Percentiles rank a stretch among this genome's conserved stretches.
Conservation (phyloP, 2,888 invertebrate species). For the Himalopsyche tibetana region DNA sequence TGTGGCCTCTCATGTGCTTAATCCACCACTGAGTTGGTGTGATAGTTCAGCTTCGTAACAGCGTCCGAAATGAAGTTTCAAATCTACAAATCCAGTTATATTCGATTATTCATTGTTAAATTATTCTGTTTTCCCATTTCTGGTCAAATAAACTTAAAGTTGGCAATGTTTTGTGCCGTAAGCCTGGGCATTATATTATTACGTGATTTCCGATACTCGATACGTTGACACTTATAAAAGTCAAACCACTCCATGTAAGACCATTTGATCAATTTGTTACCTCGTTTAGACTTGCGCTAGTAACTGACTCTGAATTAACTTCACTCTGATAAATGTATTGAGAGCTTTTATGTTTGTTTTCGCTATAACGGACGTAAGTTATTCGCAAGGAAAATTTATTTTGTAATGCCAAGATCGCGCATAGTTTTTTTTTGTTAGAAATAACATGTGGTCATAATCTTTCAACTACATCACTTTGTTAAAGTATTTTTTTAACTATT, state of each 20-base stretch:
- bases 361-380: not conserved
- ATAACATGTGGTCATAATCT: too few relatives aligned
- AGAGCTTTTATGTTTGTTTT: slow-evolving; percentile 31
- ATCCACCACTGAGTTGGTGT: too few relatives aligned
- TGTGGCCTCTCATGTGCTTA: too few relatives aligned
- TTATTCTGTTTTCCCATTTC: too few relatives aligned
- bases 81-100: too few relatives aligned
- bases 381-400: not conserved
- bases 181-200: not conserved
- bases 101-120: too few relatives aligned
- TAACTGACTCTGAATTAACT: slow-evolving; percentile 30
- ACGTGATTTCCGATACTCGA: slow-evolving; percentile 29
- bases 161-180: too few relatives aligned
- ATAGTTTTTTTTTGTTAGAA: not conserved
- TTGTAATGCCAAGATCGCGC: not conserved
- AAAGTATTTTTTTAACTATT: too few relatives aligned
- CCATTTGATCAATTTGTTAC: slow-evolving; percentile 26
- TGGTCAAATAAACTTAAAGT: too few relatives aligned
- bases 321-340: slow-evolving; percentile 20
- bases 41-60: too few relatives aligned
- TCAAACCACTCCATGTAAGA: slow-evolving; percentile 1
- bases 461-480: too few relatives aligned
- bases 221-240: slow-evolving; percentile 22
- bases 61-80: too few relatives aligned
- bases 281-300: slow-evolving; percentile 20